These are phyloP conservation scores for Neelides sp. DNA, from an alignment of 1,140 invertebrate species.

Conservation along the genomic window DNA sequence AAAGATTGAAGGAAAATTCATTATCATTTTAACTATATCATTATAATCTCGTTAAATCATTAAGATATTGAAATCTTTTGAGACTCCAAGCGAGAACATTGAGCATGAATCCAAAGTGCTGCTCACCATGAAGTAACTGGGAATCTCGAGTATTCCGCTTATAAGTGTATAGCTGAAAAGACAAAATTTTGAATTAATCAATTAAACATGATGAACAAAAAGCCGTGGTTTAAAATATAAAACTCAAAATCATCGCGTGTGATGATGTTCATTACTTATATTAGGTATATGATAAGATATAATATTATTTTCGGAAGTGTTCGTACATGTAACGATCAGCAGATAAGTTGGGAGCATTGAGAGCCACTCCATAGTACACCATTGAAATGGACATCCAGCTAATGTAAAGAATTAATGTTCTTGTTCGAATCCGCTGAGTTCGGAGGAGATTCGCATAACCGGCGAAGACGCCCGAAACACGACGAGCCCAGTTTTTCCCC, in stretches of 20 bases:
- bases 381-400: slow-evolving; percentile 28
- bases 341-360: slow-evolving; percentile 30
- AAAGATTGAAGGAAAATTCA: neutral
- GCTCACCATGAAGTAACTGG: slow-evolving; percentile 30
- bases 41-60: no score
- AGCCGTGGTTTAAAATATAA: neutral
- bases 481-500: slow-evolving; percentile 11
- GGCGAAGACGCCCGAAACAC: slow-evolving; percentile 7
- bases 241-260: neutral
- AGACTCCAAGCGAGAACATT: no score
- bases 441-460: slow-evolving; percentile 21
- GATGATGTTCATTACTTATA: neutral
- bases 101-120: no score
- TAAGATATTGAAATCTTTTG: no score
- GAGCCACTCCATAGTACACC: slow-evolving; percentile 31
- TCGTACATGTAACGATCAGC: slow-evolving; percentile 26
- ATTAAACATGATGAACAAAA: neutral
- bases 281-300: neutral
- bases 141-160: slow-evolving; percentile 28
- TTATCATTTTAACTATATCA: no score
- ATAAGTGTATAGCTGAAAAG: slow-evolving; percentile 27
- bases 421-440: slow-evolving; percentile 16
- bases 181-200: neutral
- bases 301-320: neutral
- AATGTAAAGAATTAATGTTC: slow-evolving; percentile 24